Percentiles rank a stretch among this genome's conserved stretches.
These are phyloP conservation scores for Macaria liturata DNA, from an alignment of 2,888 invertebrate species.

Conservation along the genomic window DNA sequence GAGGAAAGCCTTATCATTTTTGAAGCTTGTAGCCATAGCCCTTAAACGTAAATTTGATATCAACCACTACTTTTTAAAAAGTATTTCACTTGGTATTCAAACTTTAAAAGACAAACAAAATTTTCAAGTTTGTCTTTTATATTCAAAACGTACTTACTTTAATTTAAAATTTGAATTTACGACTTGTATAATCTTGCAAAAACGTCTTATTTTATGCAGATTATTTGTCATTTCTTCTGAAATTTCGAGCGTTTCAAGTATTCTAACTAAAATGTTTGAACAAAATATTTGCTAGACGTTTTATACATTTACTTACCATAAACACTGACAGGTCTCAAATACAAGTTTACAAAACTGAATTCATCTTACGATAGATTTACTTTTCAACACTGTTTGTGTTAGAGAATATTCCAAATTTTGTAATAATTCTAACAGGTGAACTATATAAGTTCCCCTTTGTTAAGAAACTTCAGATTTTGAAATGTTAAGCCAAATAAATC, in stretches of 20 bases:
- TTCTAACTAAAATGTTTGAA: background rate
- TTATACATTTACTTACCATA: background rate
- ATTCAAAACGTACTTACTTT: no score
- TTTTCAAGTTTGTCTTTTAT: no score
- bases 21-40: no score
- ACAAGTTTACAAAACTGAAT: conserved; percentile 4
- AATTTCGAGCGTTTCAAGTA: background rate
- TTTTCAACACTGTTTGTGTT: conserved; percentile 9
- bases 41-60: no score
- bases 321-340: background rate
- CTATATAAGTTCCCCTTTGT: background rate
- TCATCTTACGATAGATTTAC: background rate
- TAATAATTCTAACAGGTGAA: conserved; percentile 4
- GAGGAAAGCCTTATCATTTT: no score
- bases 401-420: conserved; percentile 11
- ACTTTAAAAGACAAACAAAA: no score
- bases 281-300: background rate
- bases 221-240: background rate
- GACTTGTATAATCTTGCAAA: background rate
- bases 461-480: conserved; percentile 12
- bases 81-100: no score
- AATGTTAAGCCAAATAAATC: conserved; percentile 14
- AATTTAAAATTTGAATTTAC: conserved; percentile 1
- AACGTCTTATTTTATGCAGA: no score
- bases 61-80: no score